A percentile compares a stretch with the other conserved stretches of the same genome.
These are phyloP conservation scores for Drosophila pectinifera DNA, from an alignment of 1,140 invertebrate species.

Conservation along the genomic window DNA sequence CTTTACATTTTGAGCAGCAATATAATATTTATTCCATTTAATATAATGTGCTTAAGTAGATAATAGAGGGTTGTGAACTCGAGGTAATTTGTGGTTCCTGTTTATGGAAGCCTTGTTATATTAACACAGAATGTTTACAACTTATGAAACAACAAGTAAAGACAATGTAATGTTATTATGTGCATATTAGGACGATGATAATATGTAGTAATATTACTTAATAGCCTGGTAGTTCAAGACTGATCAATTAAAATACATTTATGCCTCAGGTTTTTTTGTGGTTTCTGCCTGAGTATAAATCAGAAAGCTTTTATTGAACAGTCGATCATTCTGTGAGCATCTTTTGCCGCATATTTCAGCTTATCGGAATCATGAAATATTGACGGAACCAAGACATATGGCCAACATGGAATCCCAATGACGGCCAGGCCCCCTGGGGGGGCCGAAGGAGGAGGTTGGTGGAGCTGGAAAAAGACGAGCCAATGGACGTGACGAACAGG, in stretches of 20 bases:
- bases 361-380: conserved; percentile 69
- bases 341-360: conserved; percentile 56
- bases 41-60: conserved; percentile 19
- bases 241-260: background rate
- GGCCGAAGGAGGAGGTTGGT: no score
- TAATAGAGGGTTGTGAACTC: background rate
- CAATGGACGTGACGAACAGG: conserved; percentile 78
- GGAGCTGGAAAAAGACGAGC: conserved; percentile 35
- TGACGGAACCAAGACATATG: conserved; percentile 34
- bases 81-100: background rate
- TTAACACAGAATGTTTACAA: conserved; percentile 1
- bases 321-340: conserved; percentile 49
- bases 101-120: conserved; percentile 12
- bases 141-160: background rate
- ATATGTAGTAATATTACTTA: background rate
- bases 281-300: background rate
- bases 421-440: conserved; percentile 34
- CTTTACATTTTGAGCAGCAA: background rate
- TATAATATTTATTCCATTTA: conserved; percentile 10
- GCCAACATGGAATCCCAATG: conserved; percentile 43
- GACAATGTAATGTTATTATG: background rate
- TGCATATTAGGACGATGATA: background rate
- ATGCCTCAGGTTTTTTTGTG: background rate
- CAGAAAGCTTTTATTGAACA: conserved; percentile 19
- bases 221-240: background rate